Base-by-base conservation (phyloP, 2,113 vertebrate genomes). In the Phrynocephalus versicolor region DNA sequence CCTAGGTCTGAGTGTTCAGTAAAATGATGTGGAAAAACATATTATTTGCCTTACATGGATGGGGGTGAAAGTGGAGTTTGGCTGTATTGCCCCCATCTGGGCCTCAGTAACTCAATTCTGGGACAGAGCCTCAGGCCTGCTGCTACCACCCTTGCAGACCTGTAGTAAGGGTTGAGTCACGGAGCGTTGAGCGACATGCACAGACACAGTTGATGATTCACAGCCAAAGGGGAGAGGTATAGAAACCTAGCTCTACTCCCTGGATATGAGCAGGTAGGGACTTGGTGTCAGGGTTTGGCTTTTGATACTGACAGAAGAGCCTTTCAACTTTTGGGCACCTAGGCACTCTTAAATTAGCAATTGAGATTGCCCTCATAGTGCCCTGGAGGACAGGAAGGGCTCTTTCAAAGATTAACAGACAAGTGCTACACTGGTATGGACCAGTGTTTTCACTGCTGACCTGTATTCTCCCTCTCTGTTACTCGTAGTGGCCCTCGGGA, bases 221-320 rank as follows among this genome's bases (percentile, higher is more conserved):
- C 37, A 1, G 51, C 72, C 37, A 25, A 60, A 81, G 76, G 18
- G 69, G 64, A 41, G 55, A 30, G 37, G n/a, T 37, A 79, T 58
- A 67, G 55, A 76, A 86, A 77, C 45, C 25, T 9, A 72, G 51
- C 41, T 87, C 72, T 69, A n/a, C 64, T 84, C 75, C 70, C 82
- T 25, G 35, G 84, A 79, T 69, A 37, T 79, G n/a, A 84, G 73
- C 83, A 80, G 75, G 84, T 58, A 87, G 35, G 80, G 85, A 78
- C 75, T 64, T 4, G 23, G 37, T 82, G 86, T 76, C 51, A 51
- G 74, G 80, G 79, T 75, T 83, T 58, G 51, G 57, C 18, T 78
- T 27, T 67, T 51, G 71, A 16, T 77, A 65, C 72, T 69, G 88
- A 83, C 69, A 79, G 69, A 73, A 80, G 21, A 80, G 23, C 10